These are phyloP conservation scores for Criorhina ranunculi DNA, from an alignment of 2,888 invertebrate genomes.

Conservation along the genomic window DNA sequence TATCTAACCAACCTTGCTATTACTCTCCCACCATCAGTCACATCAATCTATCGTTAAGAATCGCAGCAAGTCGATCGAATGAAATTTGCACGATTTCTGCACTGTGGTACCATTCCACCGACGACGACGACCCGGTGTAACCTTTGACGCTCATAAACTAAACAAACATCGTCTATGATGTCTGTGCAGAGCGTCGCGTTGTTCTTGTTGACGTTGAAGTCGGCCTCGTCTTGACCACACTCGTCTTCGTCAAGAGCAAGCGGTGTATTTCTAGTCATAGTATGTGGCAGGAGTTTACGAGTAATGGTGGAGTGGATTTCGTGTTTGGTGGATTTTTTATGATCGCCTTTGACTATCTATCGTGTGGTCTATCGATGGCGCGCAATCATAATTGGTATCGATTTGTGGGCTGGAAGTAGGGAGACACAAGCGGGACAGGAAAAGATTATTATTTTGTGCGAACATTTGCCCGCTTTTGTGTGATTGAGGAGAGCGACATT, in stretches of 20 bases:
- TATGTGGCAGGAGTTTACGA: no score
- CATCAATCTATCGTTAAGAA: slow-evolving; percentile 51
- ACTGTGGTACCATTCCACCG: slow-evolving; percentile 7
- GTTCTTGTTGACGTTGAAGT: slow-evolving; percentile 22
- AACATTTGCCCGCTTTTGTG: slow-evolving; percentile 61
- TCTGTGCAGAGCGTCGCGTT: not conserved
- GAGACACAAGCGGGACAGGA: no score
- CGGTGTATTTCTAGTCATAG: slow-evolving; percentile 1
- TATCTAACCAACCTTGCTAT: not conserved
- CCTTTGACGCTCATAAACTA: slow-evolving; percentile 72
- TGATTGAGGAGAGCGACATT: slow-evolving; percentile 71
- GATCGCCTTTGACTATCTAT: slow-evolving; percentile 57
- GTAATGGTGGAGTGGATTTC: slow-evolving; percentile 27
- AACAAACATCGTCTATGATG: slow-evolving; percentile 33
- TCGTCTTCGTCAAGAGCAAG: slow-evolving; percentile 43
- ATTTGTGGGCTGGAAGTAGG: slow-evolving; percentile 40
- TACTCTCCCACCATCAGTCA: slow-evolving; percentile 48
- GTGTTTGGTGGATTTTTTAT: slow-evolving; percentile 55
- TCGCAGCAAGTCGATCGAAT: slow-evolving; percentile 43
- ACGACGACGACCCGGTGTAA: slow-evolving; percentile 44
- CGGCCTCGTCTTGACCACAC: slow-evolving; percentile 61
- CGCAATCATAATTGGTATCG: slow-evolving; percentile 71
- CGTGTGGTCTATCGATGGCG: slow-evolving; percentile 60
- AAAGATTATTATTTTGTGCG: slow-evolving; percentile 56
- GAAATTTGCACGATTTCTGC: slow-evolving; percentile 63